These are phyloP conservation scores for Coryphaenoides rupestris DNA, from an alignment of 2,113 vertebrate genomes.

Conservation along the genomic window DNA sequence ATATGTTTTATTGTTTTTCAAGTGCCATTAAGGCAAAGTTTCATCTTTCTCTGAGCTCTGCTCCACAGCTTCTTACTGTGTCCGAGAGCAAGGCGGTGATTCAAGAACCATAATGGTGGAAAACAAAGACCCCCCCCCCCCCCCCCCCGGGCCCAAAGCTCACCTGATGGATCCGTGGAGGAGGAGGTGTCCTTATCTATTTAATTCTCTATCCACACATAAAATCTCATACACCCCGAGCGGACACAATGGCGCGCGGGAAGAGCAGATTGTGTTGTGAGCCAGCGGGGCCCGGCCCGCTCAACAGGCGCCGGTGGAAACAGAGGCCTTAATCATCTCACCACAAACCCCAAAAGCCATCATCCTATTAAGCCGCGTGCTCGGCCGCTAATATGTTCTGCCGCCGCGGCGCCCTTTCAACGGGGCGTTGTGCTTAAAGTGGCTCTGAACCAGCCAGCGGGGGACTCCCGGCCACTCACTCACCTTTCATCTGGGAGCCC, in stretches of 20 bases:
- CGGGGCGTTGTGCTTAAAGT: slow-evolving; percentile 88
- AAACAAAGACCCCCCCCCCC: slow-evolving; percentile 80
- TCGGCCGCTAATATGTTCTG: slow-evolving; percentile 88
- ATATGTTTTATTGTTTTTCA: slow-evolving; percentile 16
- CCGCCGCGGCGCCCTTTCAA: slow-evolving; percentile 92
- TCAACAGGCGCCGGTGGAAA: slow-evolving; percentile 85
- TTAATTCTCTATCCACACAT: slow-evolving; percentile 66
- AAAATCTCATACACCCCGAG: slow-evolving; percentile 18
- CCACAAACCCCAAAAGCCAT: slow-evolving; percentile 99
- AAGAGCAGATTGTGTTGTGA: slow-evolving; percentile 74
- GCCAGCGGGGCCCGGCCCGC: slow-evolving; percentile 79
- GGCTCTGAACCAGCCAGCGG: slow-evolving; percentile 87
- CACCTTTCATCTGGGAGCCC: slow-evolving; percentile 91
- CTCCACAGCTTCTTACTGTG: slow-evolving; percentile 22
- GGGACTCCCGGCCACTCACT: slow-evolving; percentile 85
- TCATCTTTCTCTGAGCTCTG: slow-evolving; percentile 4
- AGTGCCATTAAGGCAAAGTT: slow-evolving; percentile 5
- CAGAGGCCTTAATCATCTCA: slow-evolving; percentile 94
- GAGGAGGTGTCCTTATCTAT: slow-evolving; percentile 84
- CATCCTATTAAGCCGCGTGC: slow-evolving; percentile 97
- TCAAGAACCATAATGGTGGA: slow-evolving; percentile 67
- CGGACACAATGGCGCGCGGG: slow-evolving; percentile 49
- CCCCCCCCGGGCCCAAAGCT: slow-evolving; percentile 80
- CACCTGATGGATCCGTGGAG: slow-evolving; percentile 84
- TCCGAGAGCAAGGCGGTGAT: slow-evolving; percentile 48